Percentiles rank a stretch among this genome's conserved stretches.
Evolutionary conservation across 2,888 invertebrate species (phyloP).

Genomic region (Lasioglossum villosulum): DNA sequence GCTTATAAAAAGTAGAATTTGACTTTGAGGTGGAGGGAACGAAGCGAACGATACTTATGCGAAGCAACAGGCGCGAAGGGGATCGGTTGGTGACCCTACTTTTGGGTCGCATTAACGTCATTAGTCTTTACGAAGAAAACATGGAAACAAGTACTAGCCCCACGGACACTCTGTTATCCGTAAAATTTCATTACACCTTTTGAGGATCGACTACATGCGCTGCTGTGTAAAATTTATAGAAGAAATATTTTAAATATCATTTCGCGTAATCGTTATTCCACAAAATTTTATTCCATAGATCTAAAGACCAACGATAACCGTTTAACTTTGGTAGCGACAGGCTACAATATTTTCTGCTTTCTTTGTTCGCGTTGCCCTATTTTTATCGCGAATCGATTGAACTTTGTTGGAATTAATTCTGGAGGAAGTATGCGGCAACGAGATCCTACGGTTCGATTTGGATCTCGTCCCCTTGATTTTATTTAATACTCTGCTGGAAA

Average conservation of each 20-base stretch:
- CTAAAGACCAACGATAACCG: not conserved
- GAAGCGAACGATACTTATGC: not conserved
- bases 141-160: not conserved
- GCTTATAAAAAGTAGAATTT: not conserved
- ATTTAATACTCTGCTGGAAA: conserved; percentile 19
- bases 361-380: conserved; percentile 14
- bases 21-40: not conserved
- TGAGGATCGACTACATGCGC: not conserved
- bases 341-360: not conserved
- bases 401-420: conserved; percentile 57
- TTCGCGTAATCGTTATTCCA: not conserved
- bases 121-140: not conserved
- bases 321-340: not conserved
- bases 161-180: not conserved
- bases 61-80: not conserved
- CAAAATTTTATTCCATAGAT: not conserved
- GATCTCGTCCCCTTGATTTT: conserved; percentile 19
- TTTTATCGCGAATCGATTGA: conserved; percentile 50
- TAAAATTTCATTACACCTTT: not conserved
- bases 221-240: not conserved
- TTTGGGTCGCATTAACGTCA: not conserved
- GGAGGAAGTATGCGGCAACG: conserved; percentile 32
- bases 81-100: not conserved
- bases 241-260: not conserved
- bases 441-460: conserved; percentile 18